Percentiles rank a stretch among this genome's conserved stretches.
Conservation (phyloP, 1,140 invertebrate species). For the Drosophila takahashii region DNA sequence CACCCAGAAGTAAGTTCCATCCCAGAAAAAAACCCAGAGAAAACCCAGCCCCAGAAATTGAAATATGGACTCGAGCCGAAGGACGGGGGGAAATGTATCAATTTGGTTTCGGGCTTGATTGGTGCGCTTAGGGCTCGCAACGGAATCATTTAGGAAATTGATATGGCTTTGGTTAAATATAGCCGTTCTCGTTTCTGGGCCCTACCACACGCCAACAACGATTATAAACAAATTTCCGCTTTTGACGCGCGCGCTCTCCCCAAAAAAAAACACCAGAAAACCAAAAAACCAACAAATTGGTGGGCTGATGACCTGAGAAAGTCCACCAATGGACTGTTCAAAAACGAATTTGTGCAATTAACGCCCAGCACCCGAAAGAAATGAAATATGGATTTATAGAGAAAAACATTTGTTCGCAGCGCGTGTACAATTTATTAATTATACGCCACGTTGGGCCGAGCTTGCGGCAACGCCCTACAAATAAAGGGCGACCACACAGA, state of each 20-base stretch:
- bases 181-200: constrained; percentile 24
- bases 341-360: constrained; percentile 82
- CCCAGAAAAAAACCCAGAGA: constrained; percentile 19
- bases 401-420: constrained; percentile 37
- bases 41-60: constrained; percentile 53
- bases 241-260: constrained; percentile 66
- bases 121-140: constrained; percentile 64
- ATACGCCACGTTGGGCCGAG: constrained; percentile 70
- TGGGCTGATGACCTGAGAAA: constrained; percentile 59
- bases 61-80: constrained; percentile 45
- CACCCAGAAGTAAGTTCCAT: constrained; percentile 70
- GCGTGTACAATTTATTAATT: constrained; percentile 78
- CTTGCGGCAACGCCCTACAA: constrained; percentile 48
- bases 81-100: constrained; percentile 69
- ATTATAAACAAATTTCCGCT: constrained; percentile 84
- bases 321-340: constrained; percentile 68
- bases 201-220: constrained; percentile 68
- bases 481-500: constrained; percentile 36
- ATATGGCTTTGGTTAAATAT: constrained; percentile 64
- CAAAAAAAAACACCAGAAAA: not conserved
- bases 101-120: constrained; percentile 72
- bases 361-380: constrained; percentile 55
- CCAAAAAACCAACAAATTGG: constrained; percentile 1
- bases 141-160: constrained; percentile 76
- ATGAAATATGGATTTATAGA: constrained; percentile 59